Percentiles rank a stretch among this genome's conserved stretches.
These are phyloP conservation scores for Phasia obesa DNA, from an alignment of 2,888 invertebrate genomes.

Conservation along the genomic window DNA sequence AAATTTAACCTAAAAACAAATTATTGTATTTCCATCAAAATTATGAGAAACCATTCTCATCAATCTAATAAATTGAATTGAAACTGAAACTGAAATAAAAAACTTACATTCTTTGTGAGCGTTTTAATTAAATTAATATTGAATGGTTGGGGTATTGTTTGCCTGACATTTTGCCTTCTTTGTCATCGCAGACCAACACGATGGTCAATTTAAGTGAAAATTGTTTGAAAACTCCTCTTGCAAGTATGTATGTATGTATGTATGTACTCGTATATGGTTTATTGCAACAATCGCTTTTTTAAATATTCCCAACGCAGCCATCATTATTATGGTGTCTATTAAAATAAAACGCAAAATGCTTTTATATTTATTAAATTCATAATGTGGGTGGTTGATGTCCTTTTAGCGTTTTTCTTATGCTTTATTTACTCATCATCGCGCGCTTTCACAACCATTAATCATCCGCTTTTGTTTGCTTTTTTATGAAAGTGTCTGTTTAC, in stretches of 20 bases:
- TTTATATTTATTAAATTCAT: constrained; percentile 58
- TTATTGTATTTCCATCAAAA: too few species aligned
- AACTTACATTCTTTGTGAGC: not conserved
- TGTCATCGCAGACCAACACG: not conserved
- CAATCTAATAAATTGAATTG: not conserved
- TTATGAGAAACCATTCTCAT: too few species aligned
- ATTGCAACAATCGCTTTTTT: constrained; percentile 21
- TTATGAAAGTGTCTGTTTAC: not conserved
- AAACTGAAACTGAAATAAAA: not conserved
- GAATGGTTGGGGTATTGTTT: not conserved
- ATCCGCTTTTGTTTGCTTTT: constrained; percentile 28
- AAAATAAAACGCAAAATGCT: constrained; percentile 36
- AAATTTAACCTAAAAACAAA: too few species aligned
- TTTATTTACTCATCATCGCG: constrained; percentile 24
- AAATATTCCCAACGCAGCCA: constrained; percentile 1
- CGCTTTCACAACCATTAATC: constrained; percentile 36
- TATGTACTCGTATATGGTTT: not conserved
- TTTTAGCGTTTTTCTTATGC: not conserved
- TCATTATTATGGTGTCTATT: not conserved
- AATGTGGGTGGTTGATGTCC: not conserved
- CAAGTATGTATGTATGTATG: too few species aligned
- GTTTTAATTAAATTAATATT: constrained; percentile 46
- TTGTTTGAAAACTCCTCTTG: constrained; percentile 2
- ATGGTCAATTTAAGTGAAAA: constrained; percentile 43
- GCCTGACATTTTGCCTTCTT: not conserved